These are phyloP conservation scores for Pan troglodytes DNA, from an alignment of 2,113 vertebrate species.

Conservation along the genomic window DNA sequence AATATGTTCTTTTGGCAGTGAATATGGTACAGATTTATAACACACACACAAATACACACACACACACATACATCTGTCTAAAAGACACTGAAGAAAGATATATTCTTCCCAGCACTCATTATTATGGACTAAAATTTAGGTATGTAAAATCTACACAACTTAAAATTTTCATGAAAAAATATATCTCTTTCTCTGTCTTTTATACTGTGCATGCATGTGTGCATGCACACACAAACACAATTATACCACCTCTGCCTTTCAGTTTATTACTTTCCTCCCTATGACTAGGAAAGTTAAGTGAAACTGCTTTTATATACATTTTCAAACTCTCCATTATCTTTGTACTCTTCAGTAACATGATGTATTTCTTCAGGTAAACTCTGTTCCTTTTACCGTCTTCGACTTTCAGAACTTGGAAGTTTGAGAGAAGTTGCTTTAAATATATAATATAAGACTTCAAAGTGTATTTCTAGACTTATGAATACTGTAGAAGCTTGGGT, in stretches of 20 bases:
- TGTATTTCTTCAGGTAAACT: neutral
- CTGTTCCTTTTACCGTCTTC: constrained; percentile 30
- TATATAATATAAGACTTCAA: constrained; percentile 1
- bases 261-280: neutral
- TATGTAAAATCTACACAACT: neutral
- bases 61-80: neutral
- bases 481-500: neutral
- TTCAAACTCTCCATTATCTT: neutral
- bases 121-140: neutral
- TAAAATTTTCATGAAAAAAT: neutral
- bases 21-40: neutral
- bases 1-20: neutral
- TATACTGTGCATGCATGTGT: neutral
- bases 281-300: neutral
- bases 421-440: constrained; percentile 48
- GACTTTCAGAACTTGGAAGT: constrained; percentile 32
- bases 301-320: neutral
- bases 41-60: neutral
- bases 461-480: constrained; percentile 25
- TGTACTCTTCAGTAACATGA: neutral
- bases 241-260: neutral
- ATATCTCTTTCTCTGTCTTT: neutral
- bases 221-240: neutral
- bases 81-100: neutral
- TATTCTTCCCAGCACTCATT: neutral